Conservation (phyloP, 2,113 vertebrate genomes). For the Echinops telfairi region DNA sequence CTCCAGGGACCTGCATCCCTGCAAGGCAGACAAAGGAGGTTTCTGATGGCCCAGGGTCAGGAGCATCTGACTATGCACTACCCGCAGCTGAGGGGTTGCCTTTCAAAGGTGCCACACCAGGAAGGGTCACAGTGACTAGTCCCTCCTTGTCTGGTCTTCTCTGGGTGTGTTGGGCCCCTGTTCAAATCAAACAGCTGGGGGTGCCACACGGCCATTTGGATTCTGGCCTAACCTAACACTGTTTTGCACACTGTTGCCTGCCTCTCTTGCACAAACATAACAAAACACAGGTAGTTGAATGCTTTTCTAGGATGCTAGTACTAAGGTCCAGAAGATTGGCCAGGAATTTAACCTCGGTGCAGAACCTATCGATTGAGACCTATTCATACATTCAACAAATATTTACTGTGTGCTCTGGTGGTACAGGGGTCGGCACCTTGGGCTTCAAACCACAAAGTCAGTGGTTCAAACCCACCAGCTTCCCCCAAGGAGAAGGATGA, state of each 20-base stretch:
- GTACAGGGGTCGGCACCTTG: no score
- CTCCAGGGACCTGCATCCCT: not conserved
- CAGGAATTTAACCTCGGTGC: not conserved
- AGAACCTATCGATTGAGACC: not conserved
- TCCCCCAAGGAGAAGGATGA: no score
- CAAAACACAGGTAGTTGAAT: not conserved
- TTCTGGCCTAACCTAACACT: not conserved
- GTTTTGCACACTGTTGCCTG: not conserved
- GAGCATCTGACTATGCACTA: not conserved
- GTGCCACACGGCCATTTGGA: not conserved
- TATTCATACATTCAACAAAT: not conserved
- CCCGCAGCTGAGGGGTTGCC: not conserved
- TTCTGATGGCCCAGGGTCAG: not conserved
- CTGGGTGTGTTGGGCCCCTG: not conserved
- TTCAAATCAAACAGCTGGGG: not conserved
- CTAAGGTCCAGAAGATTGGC: not conserved
- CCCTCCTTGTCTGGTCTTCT: not conserved
- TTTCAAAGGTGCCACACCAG: not conserved
- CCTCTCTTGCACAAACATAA: not conserved
- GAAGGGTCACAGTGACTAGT: fast-evolving
- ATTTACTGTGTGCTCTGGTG: not conserved
- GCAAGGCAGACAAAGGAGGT: not conserved
- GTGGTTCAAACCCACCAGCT: no score
- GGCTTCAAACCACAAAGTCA: no score
- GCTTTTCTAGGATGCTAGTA: not conserved